Conservation (phyloP, 2,113 vertebrate species). For the Taxidea taxus region DNA sequence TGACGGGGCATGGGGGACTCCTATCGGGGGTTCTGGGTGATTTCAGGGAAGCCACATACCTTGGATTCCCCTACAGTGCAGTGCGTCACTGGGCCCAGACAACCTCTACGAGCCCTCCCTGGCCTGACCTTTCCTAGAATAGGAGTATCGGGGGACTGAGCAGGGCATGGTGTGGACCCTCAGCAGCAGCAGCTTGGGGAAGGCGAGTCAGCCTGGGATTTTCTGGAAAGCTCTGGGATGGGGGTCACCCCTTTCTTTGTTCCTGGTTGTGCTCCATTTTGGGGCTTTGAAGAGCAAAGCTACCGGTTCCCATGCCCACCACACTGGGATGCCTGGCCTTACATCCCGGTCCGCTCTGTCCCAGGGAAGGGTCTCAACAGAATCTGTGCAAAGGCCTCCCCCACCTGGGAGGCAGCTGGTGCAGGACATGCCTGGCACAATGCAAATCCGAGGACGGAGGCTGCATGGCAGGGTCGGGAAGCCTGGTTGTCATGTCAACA, state of each 20-base stretch:
- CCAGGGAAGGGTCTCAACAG: background rate
- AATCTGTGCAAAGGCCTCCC: background rate
- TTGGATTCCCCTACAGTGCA: background rate
- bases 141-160: background rate
- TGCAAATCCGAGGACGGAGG: background rate
- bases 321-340: rapidly evolving
- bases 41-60: background rate
- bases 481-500: constrained; percentile 58
- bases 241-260: no score
- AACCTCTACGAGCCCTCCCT: background rate
- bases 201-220: background rate
- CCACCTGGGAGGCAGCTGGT: background rate
- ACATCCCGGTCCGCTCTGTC: background rate
- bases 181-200: background rate
- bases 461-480: background rate
- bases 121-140: background rate
- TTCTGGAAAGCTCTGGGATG: background rate
- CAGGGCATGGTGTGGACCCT: background rate
- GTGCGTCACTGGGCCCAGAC: background rate
- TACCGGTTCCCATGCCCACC: background rate
- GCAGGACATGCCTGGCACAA: background rate
- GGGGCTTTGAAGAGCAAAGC: background rate
- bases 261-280: background rate
- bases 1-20: background rate
- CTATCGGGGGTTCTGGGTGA: background rate